Percentiles rank a stretch among this genome's conserved stretches.
Conservation (phyloP, 2,113 vertebrate species). For the Oriolus oriolus region DNA sequence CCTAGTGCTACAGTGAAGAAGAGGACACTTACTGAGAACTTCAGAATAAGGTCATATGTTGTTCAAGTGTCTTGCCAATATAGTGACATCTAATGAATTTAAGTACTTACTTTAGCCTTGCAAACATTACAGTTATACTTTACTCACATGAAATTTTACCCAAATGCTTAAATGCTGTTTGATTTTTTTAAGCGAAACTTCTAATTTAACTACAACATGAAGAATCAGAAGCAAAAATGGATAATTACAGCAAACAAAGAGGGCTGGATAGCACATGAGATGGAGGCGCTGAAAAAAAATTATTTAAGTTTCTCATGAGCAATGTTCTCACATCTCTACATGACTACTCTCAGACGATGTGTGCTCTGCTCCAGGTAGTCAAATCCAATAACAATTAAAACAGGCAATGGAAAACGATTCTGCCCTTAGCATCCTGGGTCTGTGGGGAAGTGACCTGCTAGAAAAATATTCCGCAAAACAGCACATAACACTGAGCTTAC, state of each 20-base stretch:
- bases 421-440: not conserved
- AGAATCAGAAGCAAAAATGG: not conserved
- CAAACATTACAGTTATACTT: not conserved
- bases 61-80: not conserved
- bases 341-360: not conserved
- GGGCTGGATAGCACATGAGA: not conserved
- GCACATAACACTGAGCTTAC: not conserved
- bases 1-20: not conserved
- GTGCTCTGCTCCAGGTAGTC: not conserved
- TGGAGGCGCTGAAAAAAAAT: not conserved
- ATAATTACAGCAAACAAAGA: not conserved
- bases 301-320: not conserved
- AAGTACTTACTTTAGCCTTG: not conserved
- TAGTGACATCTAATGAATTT: not conserved
- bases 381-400: slow-evolving; percentile 25
- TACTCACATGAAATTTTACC: not conserved
- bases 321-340: not conserved
- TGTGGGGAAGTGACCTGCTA: not conserved
- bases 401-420: rapidly evolving
- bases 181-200: not conserved
- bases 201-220: not conserved
- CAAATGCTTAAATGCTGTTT: not conserved
- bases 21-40: not conserved
- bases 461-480: not conserved
- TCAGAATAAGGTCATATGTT: not conserved